These are phyloP conservation scores for Megathymus violae DNA, from an alignment of 1,140 invertebrate genomes.

Conservation along the genomic window DNA sequence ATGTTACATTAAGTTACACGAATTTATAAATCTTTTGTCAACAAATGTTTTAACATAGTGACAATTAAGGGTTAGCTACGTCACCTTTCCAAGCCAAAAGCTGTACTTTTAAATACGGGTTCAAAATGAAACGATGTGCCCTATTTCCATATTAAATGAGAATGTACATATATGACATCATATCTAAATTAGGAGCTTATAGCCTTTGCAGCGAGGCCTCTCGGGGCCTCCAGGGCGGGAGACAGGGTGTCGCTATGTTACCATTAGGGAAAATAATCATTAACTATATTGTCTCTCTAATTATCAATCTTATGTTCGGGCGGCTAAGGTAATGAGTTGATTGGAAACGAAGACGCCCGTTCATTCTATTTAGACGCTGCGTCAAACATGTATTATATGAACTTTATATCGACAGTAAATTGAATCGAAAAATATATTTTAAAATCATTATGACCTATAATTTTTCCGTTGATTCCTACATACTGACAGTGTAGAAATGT, in stretches of 20 bases:
- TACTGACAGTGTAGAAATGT: no score
- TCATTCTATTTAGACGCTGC: background rate
- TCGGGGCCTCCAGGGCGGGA: conserved; percentile 76
- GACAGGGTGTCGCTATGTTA: conserved; percentile 81
- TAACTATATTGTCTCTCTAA: conserved; percentile 44
- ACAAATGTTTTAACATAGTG: background rate
- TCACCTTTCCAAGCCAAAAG: background rate
- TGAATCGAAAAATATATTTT: no score
- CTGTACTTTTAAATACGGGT: conserved; percentile 8
- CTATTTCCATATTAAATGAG: conserved; percentile 23
- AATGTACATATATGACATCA: conserved; percentile 72
- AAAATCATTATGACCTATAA: no score
- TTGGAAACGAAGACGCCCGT: no score
- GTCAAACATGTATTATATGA: no score
- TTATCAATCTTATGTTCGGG: conserved; percentile 22
- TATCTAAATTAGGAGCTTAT: conserved; percentile 83
- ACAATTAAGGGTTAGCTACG: background rate
- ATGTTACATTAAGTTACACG: no score
- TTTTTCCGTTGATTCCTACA: no score
- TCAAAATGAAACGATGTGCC: conserved; percentile 21
- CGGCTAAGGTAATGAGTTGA: conserved; percentile 4
- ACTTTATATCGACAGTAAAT: no score
- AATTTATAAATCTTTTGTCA: no score
- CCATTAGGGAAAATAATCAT: conserved; percentile 75
- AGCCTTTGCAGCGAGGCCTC: conserved; percentile 76